Conservation (phyloP, 2,113 vertebrate species). For the Hoplias malabaricus region DNA sequence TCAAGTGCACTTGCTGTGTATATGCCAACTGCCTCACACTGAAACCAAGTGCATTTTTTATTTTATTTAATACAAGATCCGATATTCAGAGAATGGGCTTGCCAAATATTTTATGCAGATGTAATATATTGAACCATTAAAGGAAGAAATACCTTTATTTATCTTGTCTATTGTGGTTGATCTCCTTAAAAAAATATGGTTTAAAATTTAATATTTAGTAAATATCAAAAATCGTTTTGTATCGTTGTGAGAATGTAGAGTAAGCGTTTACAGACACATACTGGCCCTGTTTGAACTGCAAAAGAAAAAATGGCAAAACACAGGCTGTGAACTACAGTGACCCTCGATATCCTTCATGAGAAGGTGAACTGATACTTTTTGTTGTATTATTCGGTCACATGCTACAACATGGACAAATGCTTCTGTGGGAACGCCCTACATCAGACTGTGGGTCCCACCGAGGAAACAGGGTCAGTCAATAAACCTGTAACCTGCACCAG, state of each 20-base stretch:
- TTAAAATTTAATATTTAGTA: no score
- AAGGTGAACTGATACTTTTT: conserved; percentile 29
- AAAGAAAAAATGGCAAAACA: no score
- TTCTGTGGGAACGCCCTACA: conserved; percentile 30
- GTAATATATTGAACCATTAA: conserved; percentile 54
- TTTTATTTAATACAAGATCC: conserved; percentile 58
- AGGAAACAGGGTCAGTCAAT: conserved; percentile 34
- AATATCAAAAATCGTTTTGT: no score
- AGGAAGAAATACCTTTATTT: conserved; percentile 29
- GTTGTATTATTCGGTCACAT: conserved; percentile 21
- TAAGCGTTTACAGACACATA: no score
- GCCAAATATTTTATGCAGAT: conserved; percentile 54
- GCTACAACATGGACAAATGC: conserved; percentile 32
- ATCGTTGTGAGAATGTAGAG: no score
- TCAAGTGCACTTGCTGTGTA: conserved; percentile 75
- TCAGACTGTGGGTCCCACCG: conserved; percentile 16
- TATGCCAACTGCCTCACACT: conserved; percentile 46
- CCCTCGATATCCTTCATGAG: not conserved
- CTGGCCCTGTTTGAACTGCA: no score
- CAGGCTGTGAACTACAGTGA: conserved; percentile 1
- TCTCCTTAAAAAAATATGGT: not conserved
- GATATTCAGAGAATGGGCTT: conserved; percentile 46
- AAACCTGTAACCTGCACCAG: conserved; percentile 9
- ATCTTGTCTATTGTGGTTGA: conserved; percentile 12
- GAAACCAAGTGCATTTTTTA: conserved; percentile 59